phyloP scores from a whole-genome alignment of 2,113 vertebrate species.

The Salvelinus alpinus region DNA sequence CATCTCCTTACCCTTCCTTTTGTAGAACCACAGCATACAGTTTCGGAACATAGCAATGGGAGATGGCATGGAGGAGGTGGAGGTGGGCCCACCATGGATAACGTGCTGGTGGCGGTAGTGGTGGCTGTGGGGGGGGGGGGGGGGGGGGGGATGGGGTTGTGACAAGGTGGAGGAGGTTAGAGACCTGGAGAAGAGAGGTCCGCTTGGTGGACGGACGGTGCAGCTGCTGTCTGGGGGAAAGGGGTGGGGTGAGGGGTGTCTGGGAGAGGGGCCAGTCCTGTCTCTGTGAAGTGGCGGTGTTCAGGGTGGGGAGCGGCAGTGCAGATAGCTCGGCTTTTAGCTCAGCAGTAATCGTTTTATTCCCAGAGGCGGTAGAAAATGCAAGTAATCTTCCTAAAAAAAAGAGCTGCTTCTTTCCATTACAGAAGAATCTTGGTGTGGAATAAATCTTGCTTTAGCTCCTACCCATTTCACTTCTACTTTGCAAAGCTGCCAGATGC shows the following conservation, averaged over 20 bases:
- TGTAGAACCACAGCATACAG: constrained; percentile 99
- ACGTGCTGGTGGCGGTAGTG: constrained; percentile 24
- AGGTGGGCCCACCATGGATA: constrained; percentile 1
- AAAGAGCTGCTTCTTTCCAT: constrained; percentile 19
- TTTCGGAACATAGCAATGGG: constrained; percentile 97
- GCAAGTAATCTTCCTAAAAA: constrained; percentile 48
- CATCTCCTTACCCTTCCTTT: constrained; percentile 94
- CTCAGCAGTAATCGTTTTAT: constrained; percentile 67
- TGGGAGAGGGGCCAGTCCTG: constrained; percentile 38
- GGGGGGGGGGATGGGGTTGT: constrained; percentile 13
- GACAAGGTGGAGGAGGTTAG: constrained; percentile 53
- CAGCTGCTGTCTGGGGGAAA: neutral
- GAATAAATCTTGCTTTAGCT: too few species aligned
- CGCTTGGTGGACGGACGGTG: constrained; percentile 33
- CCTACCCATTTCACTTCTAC: neutral
- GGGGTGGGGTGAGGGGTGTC: constrained; percentile 4
- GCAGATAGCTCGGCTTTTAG: constrained; percentile 28
- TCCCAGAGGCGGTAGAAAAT: constrained; percentile 61
- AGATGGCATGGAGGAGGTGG: constrained; percentile 86
- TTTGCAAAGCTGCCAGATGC: too few species aligned
- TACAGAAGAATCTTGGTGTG: constrained; percentile 35
- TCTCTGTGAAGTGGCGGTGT: constrained; percentile 18
- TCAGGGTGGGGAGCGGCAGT: constrained; percentile 24
- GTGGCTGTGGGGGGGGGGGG: constrained; percentile 57
- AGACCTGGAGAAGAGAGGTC: constrained; percentile 59